Percentiles rank a stretch among this genome's conserved stretches.
These are phyloP conservation scores for Caenorhabditis auriculariae DNA, from an alignment of 2,888 invertebrate species.

Conservation along the genomic window DNA sequence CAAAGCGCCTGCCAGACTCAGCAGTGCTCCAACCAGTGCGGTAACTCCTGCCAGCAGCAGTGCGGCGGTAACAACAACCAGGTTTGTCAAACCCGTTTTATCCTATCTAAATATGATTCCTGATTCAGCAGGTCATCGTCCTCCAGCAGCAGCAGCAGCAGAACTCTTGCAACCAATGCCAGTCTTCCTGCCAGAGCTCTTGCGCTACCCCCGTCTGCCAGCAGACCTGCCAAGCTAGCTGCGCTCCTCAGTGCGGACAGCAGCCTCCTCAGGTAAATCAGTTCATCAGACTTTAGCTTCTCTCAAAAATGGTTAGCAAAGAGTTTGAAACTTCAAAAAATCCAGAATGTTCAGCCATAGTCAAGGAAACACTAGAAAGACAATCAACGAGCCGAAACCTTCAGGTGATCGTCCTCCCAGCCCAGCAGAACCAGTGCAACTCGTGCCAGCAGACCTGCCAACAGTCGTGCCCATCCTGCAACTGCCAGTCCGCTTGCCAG, in stretches of 20 bases:
- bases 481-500: conserved; percentile 41
- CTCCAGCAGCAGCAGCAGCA: conserved; percentile 25
- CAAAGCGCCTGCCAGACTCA: conserved; percentile 33
- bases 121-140: conserved; percentile 30
- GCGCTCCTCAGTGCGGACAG: conserved; percentile 32
- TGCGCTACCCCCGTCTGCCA: conserved; percentile 41
- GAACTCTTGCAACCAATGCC: conserved; percentile 46
- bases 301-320: too few relatives aligned
- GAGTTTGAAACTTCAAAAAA: too few relatives aligned
- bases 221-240: conserved; percentile 33
- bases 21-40: conserved; percentile 37
- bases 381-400: neutral
- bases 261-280: conserved; percentile 14
- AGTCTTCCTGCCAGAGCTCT: conserved; percentile 30
- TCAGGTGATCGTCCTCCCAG: conserved; percentile 31
- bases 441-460: conserved; percentile 43
- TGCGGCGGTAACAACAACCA: conserved; percentile 30
- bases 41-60: conserved; percentile 43
- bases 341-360: too few relatives aligned
- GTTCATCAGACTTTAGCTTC: neutral
- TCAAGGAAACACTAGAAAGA: too few relatives aligned
- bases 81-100: too few relatives aligned
- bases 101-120: too few relatives aligned
- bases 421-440: conserved; percentile 34
- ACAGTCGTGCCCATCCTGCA: conserved; percentile 35